Base-by-base conservation (phyloP, 2,797 vertebrate genomes). In the Labroides dimidiatus region DNA sequence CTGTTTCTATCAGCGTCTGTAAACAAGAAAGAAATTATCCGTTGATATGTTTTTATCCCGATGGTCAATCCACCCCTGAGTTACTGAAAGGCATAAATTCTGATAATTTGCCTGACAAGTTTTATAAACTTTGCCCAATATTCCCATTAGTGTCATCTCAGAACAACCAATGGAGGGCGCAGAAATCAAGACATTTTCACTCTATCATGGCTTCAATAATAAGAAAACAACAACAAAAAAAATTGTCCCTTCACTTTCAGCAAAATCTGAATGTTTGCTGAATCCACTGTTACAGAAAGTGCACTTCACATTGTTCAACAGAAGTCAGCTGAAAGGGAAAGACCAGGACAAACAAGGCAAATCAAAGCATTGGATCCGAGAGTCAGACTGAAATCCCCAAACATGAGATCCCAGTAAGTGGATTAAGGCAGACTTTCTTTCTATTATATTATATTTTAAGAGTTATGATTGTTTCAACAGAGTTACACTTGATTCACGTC, bases 201-300 rank as follows among this genome's bases (percentile, higher is more conserved):
- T 33, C 30, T 7, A 33, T 33, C 4, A 33, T 33, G 1, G 30
- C 39, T 41, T 33, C 8, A 33, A 33, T 33, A 1, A 33, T 4
- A 33, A 33, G 30, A 6, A 33, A 6, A 33, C 4, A 33, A 33
- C 8, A 33, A n/a, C n/a, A n/a, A 39, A 39, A 82, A 82, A 86
- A 52, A 64, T 69, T 82, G 87, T 82, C 86, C 87, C 76, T 87
- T 87, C 71, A 75, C 81, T 86, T 85, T 83, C 74, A 80, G 80
- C 77, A 78, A 90, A 89, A 88, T 80, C 66, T 76, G 87, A 93
- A 87, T 73, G 74, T 84, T 91, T 92, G 92, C 93, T 87, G 90
- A 93, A 86, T 84, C 83, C 89, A 84, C 91, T 66, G 63, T 88
- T 76, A 90, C 84, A 94, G 93, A 94, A 96, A 96, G 94, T 95